These are phyloP conservation scores for Himalopsyche tibetana DNA, from an alignment of 2,888 invertebrate genomes.

Conservation along the genomic window DNA sequence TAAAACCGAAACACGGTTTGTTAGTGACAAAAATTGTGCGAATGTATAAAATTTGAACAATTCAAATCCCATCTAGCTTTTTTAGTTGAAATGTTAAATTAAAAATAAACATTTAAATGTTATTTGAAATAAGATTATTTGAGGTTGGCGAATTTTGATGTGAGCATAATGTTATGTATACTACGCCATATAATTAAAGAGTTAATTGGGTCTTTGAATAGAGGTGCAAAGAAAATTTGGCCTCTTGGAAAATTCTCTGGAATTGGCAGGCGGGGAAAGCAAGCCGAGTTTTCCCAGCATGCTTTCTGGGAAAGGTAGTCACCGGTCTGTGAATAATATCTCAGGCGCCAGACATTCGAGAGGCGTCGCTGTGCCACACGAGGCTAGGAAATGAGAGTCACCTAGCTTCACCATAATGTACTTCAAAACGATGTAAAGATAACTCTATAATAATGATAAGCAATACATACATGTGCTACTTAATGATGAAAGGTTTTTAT, in stretches of 20 bases:
- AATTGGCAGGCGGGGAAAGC: not conserved
- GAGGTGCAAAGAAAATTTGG: not conserved
- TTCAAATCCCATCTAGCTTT: too few relatives aligned
- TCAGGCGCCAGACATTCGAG: slow-evolving; percentile 13
- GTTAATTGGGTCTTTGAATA: slow-evolving; percentile 3
- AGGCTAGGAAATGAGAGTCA: not conserved
- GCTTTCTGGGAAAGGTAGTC: not conserved
- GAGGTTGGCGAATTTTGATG: not conserved
- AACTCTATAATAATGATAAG: too few relatives aligned
- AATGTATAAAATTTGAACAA: too few relatives aligned
- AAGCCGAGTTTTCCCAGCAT: slow-evolving; percentile 1
- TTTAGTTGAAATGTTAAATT: too few relatives aligned
- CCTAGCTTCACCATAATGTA: not conserved
- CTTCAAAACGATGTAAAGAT: too few relatives aligned
- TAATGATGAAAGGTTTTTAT: too few relatives aligned
- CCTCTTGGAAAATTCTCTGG: not conserved
- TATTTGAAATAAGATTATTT: not conserved
- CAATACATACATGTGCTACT: too few relatives aligned
- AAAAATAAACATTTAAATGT: too few relatives aligned
- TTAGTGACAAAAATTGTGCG: too few relatives aligned
- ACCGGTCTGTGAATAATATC: slow-evolving; percentile 2
- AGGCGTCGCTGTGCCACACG: slow-evolving; percentile 9
- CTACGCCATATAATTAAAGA: not conserved
- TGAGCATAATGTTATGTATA: not conserved
- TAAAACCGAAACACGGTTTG: too few relatives aligned